phyloP scores from a whole-genome alignment of 1,140 invertebrate genomes.

The Venturia canescens region DNA sequence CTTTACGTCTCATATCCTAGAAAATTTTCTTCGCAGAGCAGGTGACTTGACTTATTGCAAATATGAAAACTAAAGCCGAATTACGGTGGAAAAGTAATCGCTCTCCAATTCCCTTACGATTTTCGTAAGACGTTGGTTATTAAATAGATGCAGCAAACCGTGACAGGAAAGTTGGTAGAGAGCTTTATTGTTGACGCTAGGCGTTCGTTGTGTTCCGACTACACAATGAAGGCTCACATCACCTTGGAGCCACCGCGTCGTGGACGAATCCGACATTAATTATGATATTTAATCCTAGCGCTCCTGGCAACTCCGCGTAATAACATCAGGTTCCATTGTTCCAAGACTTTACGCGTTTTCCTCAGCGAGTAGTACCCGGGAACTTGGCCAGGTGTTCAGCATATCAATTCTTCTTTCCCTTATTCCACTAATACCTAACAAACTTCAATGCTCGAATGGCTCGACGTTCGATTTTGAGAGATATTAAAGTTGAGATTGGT shows the following conservation, averaged over 20 bases:
- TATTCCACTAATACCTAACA: background rate
- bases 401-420: conserved; percentile 1
- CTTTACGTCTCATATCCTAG: background rate
- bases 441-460: background rate
- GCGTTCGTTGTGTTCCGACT: conserved; percentile 62
- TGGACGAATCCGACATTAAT: conserved; percentile 68
- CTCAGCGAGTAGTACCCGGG: background rate
- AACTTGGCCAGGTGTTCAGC: conserved; percentile 60
- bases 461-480: background rate
- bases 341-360: conserved; percentile 37
- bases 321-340: conserved; percentile 63
- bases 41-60: too few species aligned
- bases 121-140: conserved; percentile 50
- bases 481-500: background rate
- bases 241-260: background rate
- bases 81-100: conserved; percentile 13
- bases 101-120: conserved; percentile 61
- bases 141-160: conserved; percentile 52
- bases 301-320: conserved; percentile 9
- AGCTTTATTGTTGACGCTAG: conserved; percentile 49
- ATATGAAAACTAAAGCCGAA: background rate
- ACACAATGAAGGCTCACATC: conserved; percentile 63
- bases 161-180: conserved; percentile 56
- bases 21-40: too few species aligned
- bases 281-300: conserved; percentile 73